These are phyloP conservation scores for Lacerta viridis DNA, from an alignment of 2,797 vertebrate species.

Conservation along the genomic window DNA sequence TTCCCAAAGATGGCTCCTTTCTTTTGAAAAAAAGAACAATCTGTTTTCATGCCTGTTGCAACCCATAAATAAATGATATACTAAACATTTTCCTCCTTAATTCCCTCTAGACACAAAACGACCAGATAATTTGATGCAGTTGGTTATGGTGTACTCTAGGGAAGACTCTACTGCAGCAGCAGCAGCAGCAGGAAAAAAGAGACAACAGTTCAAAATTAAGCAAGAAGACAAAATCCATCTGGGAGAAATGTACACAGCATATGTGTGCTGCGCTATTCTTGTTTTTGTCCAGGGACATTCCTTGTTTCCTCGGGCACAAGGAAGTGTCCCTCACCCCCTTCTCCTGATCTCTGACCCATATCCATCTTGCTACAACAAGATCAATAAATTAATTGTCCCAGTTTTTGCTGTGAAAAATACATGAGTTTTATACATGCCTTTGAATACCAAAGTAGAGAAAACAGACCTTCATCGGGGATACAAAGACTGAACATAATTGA, in stretches of 20 bases:
- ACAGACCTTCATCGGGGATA: background rate
- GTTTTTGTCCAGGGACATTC: background rate
- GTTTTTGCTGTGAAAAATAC: conserved; percentile 4
- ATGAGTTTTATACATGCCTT: background rate
- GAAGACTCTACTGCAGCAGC: background rate
- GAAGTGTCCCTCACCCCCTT: background rate
- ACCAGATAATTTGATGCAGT: background rate
- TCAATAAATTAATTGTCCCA: background rate
- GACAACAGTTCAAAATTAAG: background rate
- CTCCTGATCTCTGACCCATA: background rate
- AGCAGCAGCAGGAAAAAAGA: background rate
- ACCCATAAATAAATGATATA: background rate
- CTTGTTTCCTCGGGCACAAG: background rate
- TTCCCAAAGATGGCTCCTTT: background rate
- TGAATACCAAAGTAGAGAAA: background rate
- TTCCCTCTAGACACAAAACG: background rate
- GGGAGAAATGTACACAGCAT: background rate
- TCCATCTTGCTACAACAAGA: background rate
- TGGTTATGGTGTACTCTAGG: background rate
- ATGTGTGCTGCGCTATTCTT: background rate
- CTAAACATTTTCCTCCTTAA: background rate
- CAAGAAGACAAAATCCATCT: background rate
- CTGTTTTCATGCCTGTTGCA: background rate
- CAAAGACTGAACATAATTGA: background rate
- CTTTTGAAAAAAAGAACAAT: background rate